Base-by-base conservation (phyloP, 1,140 invertebrate genomes). In the Diachasma alloeum region DNA sequence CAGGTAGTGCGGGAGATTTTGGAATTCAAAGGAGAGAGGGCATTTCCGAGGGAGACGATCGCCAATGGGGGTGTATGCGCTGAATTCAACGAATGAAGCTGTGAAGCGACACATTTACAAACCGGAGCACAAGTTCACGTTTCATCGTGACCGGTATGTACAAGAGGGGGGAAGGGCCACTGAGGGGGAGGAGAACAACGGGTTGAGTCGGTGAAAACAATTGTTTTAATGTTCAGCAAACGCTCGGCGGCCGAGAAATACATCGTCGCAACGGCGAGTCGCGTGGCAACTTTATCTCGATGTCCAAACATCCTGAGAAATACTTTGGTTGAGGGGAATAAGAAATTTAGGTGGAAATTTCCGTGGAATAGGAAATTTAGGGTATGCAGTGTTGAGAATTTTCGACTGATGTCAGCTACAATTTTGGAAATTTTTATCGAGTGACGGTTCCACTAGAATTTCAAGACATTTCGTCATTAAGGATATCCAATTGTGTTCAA, bases 21-120 rank as follows among this genome's bases (percentile, higher is more conserved):
- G 59, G 59, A 63, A 63, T 63, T 24, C 19, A 13, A 63, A 63
- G 26, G 22, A 26, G 59, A 63, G 59, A 11, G 24, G 24, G 13
- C 68, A 24, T 39, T 36, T 24, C 22, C 22, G n/a, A 53, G 15
- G 39, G 26, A 59, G 48, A 37, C 46, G 48, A 36, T 15, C 1
- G 26, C 22, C 6, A 8, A 53, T 31, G 19, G 26, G 42, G 24
- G 48, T 56, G 48, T 26, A 26, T 46, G 24, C 39, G 42, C 42
- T 46, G n/a, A 63, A 74, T 26, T 66, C 11, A 26, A 37, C 19
- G 59, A 74, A 79, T 79, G 78, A 79, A 76, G 78, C 78, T 73
- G 78, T 79, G 78, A 79, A 79, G 73, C 70, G 78, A 79, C 74
- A 76, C 74, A 66, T 79, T 76, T 79, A 74, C 78, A 76, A 79